Percentiles rank a stretch among this genome's conserved stretches.
Conservation (phyloP, 1,140 invertebrate species). For the Dufourea novaeangliae region DNA sequence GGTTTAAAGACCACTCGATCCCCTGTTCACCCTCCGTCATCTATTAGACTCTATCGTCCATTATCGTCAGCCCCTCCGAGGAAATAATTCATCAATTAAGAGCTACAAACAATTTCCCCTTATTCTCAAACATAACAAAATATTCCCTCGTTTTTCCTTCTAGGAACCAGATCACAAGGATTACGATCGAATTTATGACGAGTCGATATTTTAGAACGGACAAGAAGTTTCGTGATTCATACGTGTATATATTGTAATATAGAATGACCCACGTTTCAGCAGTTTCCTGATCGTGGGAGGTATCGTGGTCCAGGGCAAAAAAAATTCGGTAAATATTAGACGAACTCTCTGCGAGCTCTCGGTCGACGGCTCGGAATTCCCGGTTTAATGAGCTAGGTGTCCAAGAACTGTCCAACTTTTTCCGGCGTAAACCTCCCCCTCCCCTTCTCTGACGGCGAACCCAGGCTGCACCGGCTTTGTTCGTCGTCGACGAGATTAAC, state of each 20-base stretch:
- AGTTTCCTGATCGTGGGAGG: background rate
- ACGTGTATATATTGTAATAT: no score
- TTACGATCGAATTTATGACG: no score
- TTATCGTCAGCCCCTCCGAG: no score
- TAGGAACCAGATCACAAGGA: no score
- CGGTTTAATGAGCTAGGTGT: constrained; percentile 6
- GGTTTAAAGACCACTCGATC: background rate
- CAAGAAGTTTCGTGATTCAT: background rate
- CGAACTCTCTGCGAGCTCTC: background rate
- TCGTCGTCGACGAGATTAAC: constrained; percentile 51
- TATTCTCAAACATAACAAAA: no score
- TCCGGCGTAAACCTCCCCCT: background rate
- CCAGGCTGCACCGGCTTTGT: background rate
- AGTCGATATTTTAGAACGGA: no score
- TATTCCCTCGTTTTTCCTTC: no score
- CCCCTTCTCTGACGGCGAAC: no score
- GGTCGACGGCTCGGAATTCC: constrained; percentile 11
- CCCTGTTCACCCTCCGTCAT: no score
- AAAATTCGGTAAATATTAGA: constrained; percentile 20
- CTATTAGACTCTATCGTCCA: no score
- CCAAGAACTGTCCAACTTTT: constrained; percentile 27
- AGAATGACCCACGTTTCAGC: background rate
- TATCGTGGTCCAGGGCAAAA: background rate
- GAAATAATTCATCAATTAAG: no score
- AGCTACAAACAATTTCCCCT: no score